These are phyloP conservation scores for Sigmodon hispidus DNA, from an alignment of 2,113 vertebrate species.

Conservation along the genomic window DNA sequence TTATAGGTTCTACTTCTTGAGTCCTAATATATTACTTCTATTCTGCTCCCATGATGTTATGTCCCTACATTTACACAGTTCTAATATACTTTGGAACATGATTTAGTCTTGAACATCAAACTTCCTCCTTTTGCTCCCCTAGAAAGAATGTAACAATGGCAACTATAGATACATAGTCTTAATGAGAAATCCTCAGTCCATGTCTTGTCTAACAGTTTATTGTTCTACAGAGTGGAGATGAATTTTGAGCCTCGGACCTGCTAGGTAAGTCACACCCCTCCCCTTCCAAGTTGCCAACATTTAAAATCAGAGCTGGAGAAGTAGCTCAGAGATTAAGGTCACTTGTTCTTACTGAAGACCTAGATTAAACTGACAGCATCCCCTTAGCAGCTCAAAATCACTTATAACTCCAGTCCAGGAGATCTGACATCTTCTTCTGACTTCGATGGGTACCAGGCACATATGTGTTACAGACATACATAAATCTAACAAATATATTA, in stretches of 20 bases:
- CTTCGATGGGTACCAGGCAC: neutral
- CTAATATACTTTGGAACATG: neutral
- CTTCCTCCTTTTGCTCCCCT: neutral
- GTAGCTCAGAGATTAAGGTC: neutral
- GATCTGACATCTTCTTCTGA: neutral
- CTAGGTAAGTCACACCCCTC: neutral
- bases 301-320: neutral
- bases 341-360: neutral
- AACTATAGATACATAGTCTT: neutral
- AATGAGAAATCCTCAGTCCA: neutral
- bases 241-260: too few relatives aligned
- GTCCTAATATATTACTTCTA: slow-evolving; percentile 37
- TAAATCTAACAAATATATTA: neutral
- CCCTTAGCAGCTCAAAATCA: neutral
- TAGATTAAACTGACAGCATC: too few relatives aligned
- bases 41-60: neutral
- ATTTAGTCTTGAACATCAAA: slow-evolving; percentile 27
- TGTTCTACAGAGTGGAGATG: neutral
- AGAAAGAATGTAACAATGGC: neutral
- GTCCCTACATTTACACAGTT: neutral
- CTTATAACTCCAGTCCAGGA: neutral
- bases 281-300: neutral
- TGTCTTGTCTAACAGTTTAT: neutral
- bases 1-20: slow-evolving; percentile 51
- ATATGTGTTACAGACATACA: neutral